phyloP scores from a whole-genome alignment of 2,888 invertebrate species.

The Philopedon plagiatum region DNA sequence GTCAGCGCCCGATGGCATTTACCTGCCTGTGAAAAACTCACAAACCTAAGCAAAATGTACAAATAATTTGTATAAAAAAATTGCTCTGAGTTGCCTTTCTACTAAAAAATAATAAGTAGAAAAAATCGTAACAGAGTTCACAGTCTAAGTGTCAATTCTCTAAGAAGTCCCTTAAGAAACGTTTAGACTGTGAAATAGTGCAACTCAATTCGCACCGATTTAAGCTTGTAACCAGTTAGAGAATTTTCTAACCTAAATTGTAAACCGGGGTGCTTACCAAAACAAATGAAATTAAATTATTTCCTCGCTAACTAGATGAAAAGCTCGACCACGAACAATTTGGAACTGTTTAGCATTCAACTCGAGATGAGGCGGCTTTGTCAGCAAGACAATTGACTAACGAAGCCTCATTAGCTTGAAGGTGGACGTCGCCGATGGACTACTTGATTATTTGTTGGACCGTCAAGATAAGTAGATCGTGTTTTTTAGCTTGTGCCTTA shows the following conservation, averaged over 20 bases:
- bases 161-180: too few relatives aligned
- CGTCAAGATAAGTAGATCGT: conserved; percentile 25
- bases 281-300: conserved; percentile 40
- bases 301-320: conserved; percentile 25
- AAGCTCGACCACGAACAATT: conserved; percentile 35
- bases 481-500: background rate
- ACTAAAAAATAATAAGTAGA: too few relatives aligned
- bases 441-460: conserved; percentile 40
- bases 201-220: too few relatives aligned
- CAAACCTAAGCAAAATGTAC: too few relatives aligned
- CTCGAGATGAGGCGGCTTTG: conserved; percentile 59
- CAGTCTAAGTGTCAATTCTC: too few relatives aligned
- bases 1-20: too few relatives aligned
- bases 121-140: too few relatives aligned
- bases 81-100: too few relatives aligned
- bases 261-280: background rate
- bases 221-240: too few relatives aligned
- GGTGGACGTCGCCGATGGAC: conserved; percentile 59
- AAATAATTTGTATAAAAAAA: too few relatives aligned
- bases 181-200: too few relatives aligned
- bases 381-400: conserved; percentile 65
- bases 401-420: conserved; percentile 64
- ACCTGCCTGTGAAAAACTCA: too few relatives aligned
- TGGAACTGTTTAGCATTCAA: conserved; percentile 60
- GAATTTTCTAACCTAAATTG: background rate